These are phyloP conservation scores for Pteronotus mesoamericanus DNA, from an alignment of 2,797 vertebrate genomes.

Conservation along the genomic window DNA sequence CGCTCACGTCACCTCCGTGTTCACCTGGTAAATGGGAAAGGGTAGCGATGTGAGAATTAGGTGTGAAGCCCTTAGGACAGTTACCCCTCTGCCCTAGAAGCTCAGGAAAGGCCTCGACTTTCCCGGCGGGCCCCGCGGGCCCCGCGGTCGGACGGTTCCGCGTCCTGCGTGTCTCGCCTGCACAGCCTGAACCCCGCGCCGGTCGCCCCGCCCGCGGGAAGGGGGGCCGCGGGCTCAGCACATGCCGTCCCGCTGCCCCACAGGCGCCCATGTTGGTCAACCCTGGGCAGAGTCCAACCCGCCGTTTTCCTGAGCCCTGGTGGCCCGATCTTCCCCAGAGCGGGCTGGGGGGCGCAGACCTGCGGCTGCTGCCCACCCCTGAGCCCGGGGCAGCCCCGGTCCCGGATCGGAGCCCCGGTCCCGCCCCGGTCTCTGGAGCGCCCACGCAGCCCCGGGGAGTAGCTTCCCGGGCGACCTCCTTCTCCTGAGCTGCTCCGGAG, in stretches of 20 bases:
- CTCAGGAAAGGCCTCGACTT: background rate
- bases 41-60: background rate
- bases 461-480: background rate
- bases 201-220: background rate
- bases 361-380: background rate
- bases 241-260: conserved; percentile 7
- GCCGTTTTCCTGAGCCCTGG: background rate
- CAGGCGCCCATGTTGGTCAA: background rate
- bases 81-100: background rate
- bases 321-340: background rate
- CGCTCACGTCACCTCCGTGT: background rate
- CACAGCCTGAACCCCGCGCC: background rate
- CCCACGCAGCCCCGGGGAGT: background rate
- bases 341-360: background rate
- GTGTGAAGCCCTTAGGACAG: background rate
- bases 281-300: background rate
- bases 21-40: background rate
- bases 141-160: no score
- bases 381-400: background rate
- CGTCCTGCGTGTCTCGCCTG: background rate
- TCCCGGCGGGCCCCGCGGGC: background rate
- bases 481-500: background rate
- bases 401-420: background rate
- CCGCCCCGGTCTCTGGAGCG: background rate
- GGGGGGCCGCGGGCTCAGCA: background rate